Percentiles rank a stretch among this genome's conserved stretches.
Conservation (phyloP, 1,140 invertebrate species). For the Camponotus vicinus region DNA sequence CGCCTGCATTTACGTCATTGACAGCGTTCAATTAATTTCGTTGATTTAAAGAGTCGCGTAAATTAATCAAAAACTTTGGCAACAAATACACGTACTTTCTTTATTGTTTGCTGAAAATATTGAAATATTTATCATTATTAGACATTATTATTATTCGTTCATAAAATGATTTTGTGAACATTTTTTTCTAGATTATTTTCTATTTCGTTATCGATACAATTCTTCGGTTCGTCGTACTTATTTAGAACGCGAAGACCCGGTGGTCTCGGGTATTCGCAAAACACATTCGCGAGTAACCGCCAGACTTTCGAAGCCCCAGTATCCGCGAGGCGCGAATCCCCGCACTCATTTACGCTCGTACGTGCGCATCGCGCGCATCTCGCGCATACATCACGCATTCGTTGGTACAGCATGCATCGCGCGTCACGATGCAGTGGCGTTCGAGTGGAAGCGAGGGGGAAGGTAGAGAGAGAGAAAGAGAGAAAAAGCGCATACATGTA, state of each 20-base stretch:
- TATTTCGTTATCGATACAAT: background rate
- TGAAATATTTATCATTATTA: too few relatives aligned
- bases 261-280: background rate
- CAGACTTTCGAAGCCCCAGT: constrained; percentile 33
- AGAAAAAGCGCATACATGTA: constrained; percentile 1
- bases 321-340: constrained; percentile 59
- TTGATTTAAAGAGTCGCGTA: constrained; percentile 45
- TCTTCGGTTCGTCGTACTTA: background rate
- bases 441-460: constrained; percentile 20
- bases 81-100: constrained; percentile 13
- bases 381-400: constrained; percentile 64
- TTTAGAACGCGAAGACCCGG: background rate
- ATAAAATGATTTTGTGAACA: background rate
- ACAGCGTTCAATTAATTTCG: constrained; percentile 49
- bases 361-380: constrained; percentile 61
- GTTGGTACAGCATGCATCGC: constrained; percentile 43
- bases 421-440: constrained; percentile 53
- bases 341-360: constrained; percentile 70
- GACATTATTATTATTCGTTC: too few relatives aligned
- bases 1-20: constrained; percentile 41
- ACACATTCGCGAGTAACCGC: background rate
- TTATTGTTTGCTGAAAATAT: background rate
- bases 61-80: constrained; percentile 40
- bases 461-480: constrained; percentile 2
- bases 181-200: background rate